These are phyloP conservation scores for Aphyosemion australe DNA, from an alignment of 2,113 vertebrate genomes.

Conservation along the genomic window DNA sequence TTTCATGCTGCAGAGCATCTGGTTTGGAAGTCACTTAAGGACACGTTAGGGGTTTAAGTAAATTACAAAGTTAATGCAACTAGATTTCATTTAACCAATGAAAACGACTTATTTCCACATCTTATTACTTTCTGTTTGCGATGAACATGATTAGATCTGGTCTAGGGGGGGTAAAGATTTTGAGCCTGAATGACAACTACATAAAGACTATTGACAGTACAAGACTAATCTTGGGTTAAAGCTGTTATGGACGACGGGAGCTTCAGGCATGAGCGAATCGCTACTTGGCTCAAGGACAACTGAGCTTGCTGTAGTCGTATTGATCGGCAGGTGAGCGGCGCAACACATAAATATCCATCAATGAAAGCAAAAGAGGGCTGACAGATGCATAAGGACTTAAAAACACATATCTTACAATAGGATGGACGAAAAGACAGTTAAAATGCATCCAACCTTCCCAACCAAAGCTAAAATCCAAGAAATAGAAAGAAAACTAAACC, in stretches of 20 bases:
- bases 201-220: slow-evolving; percentile 58
- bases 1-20: background rate
- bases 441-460: too few relatives aligned
- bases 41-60: background rate
- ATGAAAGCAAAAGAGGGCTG: slow-evolving; percentile 11
- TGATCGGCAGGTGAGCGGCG: slow-evolving; percentile 34
- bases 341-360: slow-evolving; percentile 26
- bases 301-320: slow-evolving; percentile 60
- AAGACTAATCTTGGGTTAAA: slow-evolving; percentile 59
- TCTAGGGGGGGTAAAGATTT: slow-evolving; percentile 39
- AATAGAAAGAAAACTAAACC: background rate
- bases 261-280: slow-evolving; percentile 30
- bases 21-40: background rate
- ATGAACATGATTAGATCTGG: slow-evolving; percentile 17
- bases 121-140: background rate
- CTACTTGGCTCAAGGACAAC: slow-evolving; percentile 45
- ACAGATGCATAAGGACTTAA: background rate
- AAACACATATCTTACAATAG: background rate
- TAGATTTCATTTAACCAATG: background rate
- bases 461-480: too few relatives aligned
- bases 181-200: slow-evolving; percentile 37
- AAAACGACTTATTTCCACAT: background rate
- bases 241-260: slow-evolving; percentile 42
- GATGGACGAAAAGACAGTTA: background rate
- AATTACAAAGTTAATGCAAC: too few relatives aligned